Evolutionary conservation across 2,888 invertebrate genomes (phyloP).

Genomic region (Rugalucina vietnamica): DNA sequence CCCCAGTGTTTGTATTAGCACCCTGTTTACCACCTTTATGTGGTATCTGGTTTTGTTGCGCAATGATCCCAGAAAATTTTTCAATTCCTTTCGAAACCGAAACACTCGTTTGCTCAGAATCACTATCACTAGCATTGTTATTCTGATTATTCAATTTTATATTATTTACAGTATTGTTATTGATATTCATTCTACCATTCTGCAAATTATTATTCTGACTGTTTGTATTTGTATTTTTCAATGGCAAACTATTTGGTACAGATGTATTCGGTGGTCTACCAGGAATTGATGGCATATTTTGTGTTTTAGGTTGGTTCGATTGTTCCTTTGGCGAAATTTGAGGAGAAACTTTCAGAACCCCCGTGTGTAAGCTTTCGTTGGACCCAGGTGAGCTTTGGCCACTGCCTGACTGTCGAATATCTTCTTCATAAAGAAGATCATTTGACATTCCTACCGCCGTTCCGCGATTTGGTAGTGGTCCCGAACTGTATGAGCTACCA

Average conservation of each 20-base stretch:
- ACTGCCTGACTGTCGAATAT: conserved; percentile 79
- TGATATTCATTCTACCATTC: too few relatives aligned
- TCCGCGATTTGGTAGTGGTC: conserved; percentile 59
- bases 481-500: conserved; percentile 75
- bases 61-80: conserved; percentile 54
- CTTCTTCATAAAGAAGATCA: conserved; percentile 72
- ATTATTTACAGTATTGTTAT: too few relatives aligned
- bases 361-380: conserved; percentile 73
- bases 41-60: conserved; percentile 24
- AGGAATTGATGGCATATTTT: conserved; percentile 50
- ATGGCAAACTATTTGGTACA: conserved; percentile 20
- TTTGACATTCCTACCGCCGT: conserved; percentile 44
- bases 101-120: conserved; percentile 52
- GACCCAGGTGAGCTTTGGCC: conserved; percentile 81
- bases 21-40: conserved; percentile 35
- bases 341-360: conserved; percentile 42
- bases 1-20: conserved; percentile 39
- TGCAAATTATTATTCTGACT: not conserved
- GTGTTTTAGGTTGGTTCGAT: not conserved
- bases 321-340: conserved; percentile 12
- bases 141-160: too few relatives aligned
- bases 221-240: conserved; percentile 13
- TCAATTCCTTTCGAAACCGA: conserved; percentile 62
- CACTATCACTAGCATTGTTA: conserved; percentile 38
- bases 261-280: conserved; percentile 35